Evolutionary conservation across 2,888 invertebrate species (phyloP).

Genomic region (Thera obeliscata): DNA sequence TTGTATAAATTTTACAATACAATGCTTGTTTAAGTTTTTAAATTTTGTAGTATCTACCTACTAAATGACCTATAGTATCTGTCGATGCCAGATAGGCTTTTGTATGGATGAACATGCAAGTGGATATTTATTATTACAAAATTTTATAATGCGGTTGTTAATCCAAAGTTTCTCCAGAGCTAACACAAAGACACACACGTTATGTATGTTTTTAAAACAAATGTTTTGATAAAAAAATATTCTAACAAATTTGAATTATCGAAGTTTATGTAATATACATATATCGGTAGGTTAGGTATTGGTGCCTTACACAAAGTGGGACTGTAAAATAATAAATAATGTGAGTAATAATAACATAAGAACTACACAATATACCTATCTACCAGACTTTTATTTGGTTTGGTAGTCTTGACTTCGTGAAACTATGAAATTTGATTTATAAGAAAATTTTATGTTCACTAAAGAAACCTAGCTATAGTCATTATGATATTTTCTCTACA

Average conservation of each 20-base stretch:
- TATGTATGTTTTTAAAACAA: not conserved
- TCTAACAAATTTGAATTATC: not conserved
- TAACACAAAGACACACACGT: not conserved
- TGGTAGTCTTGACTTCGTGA: no score
- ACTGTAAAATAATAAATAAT: not conserved
- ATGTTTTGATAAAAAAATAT: not conserved
- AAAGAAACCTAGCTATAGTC: no score
- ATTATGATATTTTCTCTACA: no score
- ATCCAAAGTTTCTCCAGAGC: not conserved
- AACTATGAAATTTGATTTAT: no score
- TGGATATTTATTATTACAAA: constrained; percentile 10
- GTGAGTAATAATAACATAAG: not conserved
- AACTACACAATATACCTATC: not conserved
- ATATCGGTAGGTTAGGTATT: not conserved
- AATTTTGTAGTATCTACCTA: not conserved
- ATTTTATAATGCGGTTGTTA: not conserved
- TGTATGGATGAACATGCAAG: not conserved
- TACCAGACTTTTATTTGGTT: no score
- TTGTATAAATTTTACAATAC: constrained; percentile 38
- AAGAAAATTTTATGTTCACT: no score
- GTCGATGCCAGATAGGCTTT: not conserved
- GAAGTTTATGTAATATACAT: not conserved
- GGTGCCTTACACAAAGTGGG: constrained; percentile 1
- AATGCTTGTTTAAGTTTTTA: constrained; percentile 13
- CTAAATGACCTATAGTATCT: no score